Conservation (phyloP, 2,888 invertebrate genomes). For the Hermaeophaga mercurialis region DNA sequence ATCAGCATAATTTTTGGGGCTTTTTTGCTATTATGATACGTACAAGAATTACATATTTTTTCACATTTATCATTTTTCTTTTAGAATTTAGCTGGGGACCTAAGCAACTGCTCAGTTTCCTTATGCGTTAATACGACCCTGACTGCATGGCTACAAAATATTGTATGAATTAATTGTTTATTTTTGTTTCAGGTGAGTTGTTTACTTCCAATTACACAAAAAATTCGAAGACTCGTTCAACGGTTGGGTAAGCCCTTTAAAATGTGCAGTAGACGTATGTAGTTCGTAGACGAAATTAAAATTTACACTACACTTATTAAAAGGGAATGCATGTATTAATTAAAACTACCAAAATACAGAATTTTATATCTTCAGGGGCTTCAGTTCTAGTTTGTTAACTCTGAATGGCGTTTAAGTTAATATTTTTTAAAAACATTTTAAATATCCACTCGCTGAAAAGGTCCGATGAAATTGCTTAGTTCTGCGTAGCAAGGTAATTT, state of each 20-base stretch:
- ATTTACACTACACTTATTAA: slow-evolving; percentile 29
- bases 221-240: slow-evolving; percentile 11
- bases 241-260: slow-evolving; percentile 29
- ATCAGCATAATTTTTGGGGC: too few species aligned
- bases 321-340: slow-evolving; percentile 25
- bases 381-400: neutral
- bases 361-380: neutral
- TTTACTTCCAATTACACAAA: slow-evolving; percentile 16
- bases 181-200: slow-evolving; percentile 33
- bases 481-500: too few species aligned
- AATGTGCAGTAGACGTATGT: too few species aligned
- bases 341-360: slow-evolving; percentile 19
- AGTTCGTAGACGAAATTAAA: slow-evolving; percentile 7
- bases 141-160: too few species aligned
- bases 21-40: too few species aligned
- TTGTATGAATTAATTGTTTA: slow-evolving; percentile 15
- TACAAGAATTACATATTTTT: too few species aligned
- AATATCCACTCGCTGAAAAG: too few species aligned
- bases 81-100: too few species aligned
- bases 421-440: neutral
- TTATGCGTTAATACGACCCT: too few species aligned
- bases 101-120: too few species aligned
- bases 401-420: neutral
- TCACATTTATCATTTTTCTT: too few species aligned
- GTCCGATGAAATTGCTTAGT: too few species aligned